These are phyloP conservation scores for Acipenser ruthenus DNA, from an alignment of 2,797 vertebrate species.

Conservation along the genomic window DNA sequence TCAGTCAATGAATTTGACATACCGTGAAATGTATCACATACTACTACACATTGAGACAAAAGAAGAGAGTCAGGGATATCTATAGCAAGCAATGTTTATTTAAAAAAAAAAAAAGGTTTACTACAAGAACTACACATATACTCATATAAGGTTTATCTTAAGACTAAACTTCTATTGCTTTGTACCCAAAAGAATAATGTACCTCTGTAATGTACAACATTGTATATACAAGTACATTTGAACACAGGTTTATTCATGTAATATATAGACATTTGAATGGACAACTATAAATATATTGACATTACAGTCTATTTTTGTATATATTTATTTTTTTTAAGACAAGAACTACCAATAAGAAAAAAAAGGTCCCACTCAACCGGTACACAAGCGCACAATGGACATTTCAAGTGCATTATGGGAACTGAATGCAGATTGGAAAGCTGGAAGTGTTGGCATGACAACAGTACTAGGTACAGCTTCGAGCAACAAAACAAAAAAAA, in stretches of 20 bases:
- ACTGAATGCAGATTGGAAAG: conserved; percentile 42
- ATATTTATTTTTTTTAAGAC: conserved; percentile 54
- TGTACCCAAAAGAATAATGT: conserved; percentile 71
- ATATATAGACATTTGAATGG: conserved; percentile 59
- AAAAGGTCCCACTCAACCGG: conserved; percentile 54
- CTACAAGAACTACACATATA: conserved; percentile 73
- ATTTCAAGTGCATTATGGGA: conserved; percentile 58
- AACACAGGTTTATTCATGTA: conserved; percentile 75
- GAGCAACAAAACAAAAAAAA: conserved; percentile 27
- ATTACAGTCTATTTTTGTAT: conserved; percentile 55
- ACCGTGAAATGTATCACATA: too few relatives aligned
- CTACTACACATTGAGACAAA: not conserved
- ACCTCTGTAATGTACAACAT: conserved; percentile 90
- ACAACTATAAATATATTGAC: conserved; percentile 77
- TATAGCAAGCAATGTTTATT: conserved; percentile 77
- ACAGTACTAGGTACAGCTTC: conserved; percentile 18
- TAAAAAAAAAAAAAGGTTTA: conserved; percentile 47
- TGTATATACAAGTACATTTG: conserved; percentile 89
- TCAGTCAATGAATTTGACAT: too few relatives aligned
- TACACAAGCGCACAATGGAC: conserved; percentile 52
- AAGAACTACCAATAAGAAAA: conserved; percentile 64
- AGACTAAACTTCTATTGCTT: conserved; percentile 70
- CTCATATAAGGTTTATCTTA: conserved; percentile 71
- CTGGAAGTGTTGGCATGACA: conserved; percentile 29
- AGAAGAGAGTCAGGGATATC: conserved; percentile 17